phyloP scores from a whole-genome alignment of 2,797 vertebrate genomes.

The Fratercula arctica region DNA sequence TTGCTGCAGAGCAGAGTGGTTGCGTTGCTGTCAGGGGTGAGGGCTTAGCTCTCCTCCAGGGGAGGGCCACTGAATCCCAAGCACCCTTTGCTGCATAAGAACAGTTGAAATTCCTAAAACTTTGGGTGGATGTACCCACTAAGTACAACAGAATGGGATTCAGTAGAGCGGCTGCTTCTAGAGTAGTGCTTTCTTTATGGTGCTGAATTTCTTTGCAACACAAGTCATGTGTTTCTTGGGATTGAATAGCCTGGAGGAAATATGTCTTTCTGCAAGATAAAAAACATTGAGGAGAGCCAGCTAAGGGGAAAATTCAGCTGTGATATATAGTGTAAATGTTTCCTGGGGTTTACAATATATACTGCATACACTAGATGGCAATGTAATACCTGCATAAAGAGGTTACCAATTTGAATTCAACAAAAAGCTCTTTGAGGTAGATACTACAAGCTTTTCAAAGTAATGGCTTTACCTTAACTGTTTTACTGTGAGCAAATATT shows the following conservation, averaged over 20 bases:
- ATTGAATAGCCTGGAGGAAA: not conserved
- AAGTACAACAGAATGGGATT: not conserved
- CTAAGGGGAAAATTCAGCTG: not conserved
- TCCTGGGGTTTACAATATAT: not conserved
- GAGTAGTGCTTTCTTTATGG: not conserved
- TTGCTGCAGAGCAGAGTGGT: rapidly evolving
- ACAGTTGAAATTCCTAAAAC: not conserved
- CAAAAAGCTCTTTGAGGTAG: not conserved
- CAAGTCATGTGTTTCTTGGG: rapidly evolving
- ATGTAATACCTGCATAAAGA: conserved; percentile 23
- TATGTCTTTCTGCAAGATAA: not conserved
- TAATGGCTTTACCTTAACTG: not conserved
- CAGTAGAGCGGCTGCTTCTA: not conserved
- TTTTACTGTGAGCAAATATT: not conserved
- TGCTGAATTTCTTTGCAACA: not conserved
- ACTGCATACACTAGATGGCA: conserved; percentile 67
- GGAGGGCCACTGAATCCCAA: not conserved
- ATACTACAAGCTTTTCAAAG: not conserved
- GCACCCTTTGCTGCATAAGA: not conserved
- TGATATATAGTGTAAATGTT: not conserved
- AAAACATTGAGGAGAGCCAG: not conserved
- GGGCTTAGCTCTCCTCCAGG: rapidly evolving
- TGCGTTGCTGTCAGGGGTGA: not conserved
- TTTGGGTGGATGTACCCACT: not conserved
- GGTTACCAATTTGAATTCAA: not conserved